A percentile compares a stretch with the other conserved stretches of the same genome.
phyloP scores from a whole-genome alignment of 1,140 invertebrate species.

The Coptotermes formosanus region DNA sequence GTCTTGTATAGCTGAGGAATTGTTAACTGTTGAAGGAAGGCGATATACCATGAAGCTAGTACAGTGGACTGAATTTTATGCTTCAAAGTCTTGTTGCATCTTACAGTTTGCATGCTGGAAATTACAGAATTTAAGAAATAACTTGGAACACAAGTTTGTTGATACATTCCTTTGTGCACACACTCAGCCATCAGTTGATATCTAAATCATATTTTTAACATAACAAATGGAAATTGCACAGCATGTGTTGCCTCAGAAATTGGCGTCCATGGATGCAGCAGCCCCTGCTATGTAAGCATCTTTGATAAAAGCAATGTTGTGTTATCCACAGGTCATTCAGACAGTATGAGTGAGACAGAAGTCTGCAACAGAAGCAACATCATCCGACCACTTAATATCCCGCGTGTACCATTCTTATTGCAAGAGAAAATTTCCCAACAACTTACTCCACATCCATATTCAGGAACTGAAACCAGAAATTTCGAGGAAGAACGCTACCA shows the following conservation, averaged over 20 bases:
- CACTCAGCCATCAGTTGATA: neutral
- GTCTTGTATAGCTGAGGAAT: neutral
- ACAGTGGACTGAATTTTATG: too few species aligned
- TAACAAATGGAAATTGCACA: neutral
- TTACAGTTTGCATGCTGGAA: too few species aligned
- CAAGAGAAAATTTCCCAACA: neutral
- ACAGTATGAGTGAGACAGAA: neutral
- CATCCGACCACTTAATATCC: neutral
- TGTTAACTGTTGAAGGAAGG: too few species aligned
- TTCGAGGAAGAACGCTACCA: neutral
- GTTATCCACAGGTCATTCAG: neutral
- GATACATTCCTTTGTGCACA: neutral
- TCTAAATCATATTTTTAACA: neutral
- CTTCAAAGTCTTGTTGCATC: too few species aligned
- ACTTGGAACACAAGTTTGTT: neutral
- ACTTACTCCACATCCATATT: neutral
- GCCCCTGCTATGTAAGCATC: neutral
- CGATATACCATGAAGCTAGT: too few species aligned
- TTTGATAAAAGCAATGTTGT: neutral
- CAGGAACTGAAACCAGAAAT: neutral
- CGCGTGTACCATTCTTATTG: neutral
- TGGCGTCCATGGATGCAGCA: neutral
- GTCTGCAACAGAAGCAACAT: neutral
- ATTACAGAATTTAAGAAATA: too few species aligned
- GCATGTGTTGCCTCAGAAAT: neutral